Conservation (phyloP, 2,797 vertebrate genomes). For the Mormyrops boulengeri region DNA sequence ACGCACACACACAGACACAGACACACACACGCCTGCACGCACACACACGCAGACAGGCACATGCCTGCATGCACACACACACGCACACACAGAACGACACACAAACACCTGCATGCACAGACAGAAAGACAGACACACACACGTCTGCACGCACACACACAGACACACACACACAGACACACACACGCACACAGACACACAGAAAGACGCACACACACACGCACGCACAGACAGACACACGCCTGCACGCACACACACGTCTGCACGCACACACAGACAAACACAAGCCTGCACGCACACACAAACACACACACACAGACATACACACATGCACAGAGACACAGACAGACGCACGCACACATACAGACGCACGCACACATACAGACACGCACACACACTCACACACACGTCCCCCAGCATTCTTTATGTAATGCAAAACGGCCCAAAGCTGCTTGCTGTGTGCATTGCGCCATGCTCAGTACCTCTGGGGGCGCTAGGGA, state of each 20-base stretch:
- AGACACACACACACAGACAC: too few species aligned
- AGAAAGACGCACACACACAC: too few species aligned
- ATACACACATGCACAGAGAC: neutral
- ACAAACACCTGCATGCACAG: accelerated
- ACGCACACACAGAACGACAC: too few species aligned
- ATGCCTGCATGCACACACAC: too few species aligned
- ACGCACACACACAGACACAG: neutral
- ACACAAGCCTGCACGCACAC: neutral
- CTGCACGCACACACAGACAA: neutral
- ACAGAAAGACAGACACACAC: too few species aligned
- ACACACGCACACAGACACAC: too few species aligned
- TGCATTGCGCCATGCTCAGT: neutral
- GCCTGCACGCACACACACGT: neutral
- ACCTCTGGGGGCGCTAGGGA: neutral
- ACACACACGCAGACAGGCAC: too few species aligned
- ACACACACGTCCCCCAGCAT: neutral
- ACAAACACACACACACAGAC: neutral
- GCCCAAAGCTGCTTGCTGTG: neutral
- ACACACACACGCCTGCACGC: too few species aligned
- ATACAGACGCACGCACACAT: too few species aligned
- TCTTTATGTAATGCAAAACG: neutral
- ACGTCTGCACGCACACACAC: neutral
- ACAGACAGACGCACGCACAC: neutral
- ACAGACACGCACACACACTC: neutral
- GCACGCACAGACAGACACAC: neutral